Evolutionary conservation across 1,140 invertebrate species (phyloP), one percentile per base, ranked within the genome.

Genomic region (Telenomus remus): DNA sequence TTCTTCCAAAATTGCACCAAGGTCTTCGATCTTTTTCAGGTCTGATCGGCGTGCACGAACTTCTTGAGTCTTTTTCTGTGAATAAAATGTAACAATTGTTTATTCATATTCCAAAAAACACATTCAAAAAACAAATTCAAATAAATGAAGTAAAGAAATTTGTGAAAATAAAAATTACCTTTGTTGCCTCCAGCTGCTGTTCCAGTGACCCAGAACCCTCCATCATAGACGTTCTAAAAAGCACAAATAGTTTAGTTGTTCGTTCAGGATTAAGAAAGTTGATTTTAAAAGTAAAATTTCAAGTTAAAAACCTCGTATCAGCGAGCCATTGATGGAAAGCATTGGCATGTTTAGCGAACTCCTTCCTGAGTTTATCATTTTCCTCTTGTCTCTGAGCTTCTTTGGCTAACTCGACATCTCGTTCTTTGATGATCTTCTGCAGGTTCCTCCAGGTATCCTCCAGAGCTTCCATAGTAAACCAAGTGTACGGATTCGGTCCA

Each of bases 391-490:
- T 91, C 77, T 96, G 94, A 9, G 97, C 95, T 89, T 99, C 98
- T 89, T 98, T 98, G 7, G 93, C 93, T 53, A 99, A 91, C 86
- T 99, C 98, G 47, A 93, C 92, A 88, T 99, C 97, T 75, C 97
- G 93, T 89, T 99, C 97, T 74, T 93, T 92, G 83, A 99, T 99
- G 80, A 99, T 99, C 88, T 98, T 99, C 88, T 98, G 97, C 79
- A 99, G 90, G 86, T 99, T 99, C 48, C 93, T 92, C 98, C 98
- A 99, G 6, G 98, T 99, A 79, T 99, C 98, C 87, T 99, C 96
- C 47, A 99, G 90, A 35, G 98, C 97, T 89, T 99, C 98, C 98
- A 99, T 99, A 47, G 98, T 99, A 87, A 99, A 99, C 98, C 98
- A 99, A 47, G 98, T 99, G 91, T 99, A 99, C 0, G 98, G 98